A percentile compares a stretch with the other conserved stretches of the same genome.
These are phyloP conservation scores for Adrianichthys oophorus DNA, from an alignment of 2,797 vertebrate species.

Conservation along the genomic window DNA sequence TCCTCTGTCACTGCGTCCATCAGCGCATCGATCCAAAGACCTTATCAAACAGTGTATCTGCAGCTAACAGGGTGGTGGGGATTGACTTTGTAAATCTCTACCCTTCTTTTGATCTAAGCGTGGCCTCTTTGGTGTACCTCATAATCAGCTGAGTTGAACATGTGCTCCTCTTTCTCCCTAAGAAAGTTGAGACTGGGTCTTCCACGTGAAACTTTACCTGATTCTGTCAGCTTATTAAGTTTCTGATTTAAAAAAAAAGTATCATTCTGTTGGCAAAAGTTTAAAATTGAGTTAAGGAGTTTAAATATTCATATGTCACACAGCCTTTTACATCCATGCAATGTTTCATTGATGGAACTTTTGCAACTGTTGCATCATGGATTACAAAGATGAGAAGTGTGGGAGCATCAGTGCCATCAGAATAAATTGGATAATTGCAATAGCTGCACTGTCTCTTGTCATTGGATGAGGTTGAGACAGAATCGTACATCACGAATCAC, in stretches of 20 bases:
- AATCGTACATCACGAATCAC: constrained; percentile 37
- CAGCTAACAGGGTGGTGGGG: constrained; percentile 52
- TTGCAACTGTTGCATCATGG: constrained; percentile 72
- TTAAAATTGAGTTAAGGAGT: constrained; percentile 26
- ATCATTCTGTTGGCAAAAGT: constrained; percentile 50
- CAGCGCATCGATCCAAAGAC: constrained; percentile 58
- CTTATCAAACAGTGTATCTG: constrained; percentile 67
- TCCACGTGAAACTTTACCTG: constrained; percentile 36
- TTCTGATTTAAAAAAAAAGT: constrained; percentile 26
- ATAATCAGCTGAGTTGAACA: constrained; percentile 37
- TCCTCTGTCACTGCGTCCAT: constrained; percentile 54
- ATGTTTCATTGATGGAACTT: constrained; percentile 68
- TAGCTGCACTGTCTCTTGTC: constrained; percentile 63
- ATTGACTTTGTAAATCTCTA: constrained; percentile 69
- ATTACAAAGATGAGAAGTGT: constrained; percentile 62
- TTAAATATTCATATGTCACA: constrained; percentile 58
- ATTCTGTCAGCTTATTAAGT: constrained; percentile 32
- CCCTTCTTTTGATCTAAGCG: constrained; percentile 48
- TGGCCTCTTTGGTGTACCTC: constrained; percentile 36
- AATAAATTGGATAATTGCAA: constrained; percentile 65
- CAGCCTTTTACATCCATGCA: constrained; percentile 46
- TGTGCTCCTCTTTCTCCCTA: constrained; percentile 3
- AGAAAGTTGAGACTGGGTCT: constrained; percentile 11
- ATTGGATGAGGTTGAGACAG: constrained; percentile 53
- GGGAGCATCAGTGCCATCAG: constrained; percentile 65